These are phyloP conservation scores for Thamnophis sirtalis DNA, from an alignment of 2,113 vertebrate species.

Conservation along the genomic window DNA sequence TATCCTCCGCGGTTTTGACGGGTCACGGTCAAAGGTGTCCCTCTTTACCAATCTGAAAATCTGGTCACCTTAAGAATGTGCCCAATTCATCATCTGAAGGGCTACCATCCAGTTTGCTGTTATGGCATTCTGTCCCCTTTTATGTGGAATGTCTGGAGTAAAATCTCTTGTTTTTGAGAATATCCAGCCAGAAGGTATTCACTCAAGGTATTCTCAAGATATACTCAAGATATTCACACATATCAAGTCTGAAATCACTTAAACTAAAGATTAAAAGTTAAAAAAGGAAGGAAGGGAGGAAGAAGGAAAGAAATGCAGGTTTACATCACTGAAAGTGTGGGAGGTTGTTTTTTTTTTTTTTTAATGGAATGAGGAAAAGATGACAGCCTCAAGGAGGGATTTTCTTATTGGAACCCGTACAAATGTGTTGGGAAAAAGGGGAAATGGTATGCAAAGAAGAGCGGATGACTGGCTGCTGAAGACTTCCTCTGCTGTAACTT, in stretches of 20 bases:
- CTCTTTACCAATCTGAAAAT: too few species aligned
- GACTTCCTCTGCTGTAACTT: background rate
- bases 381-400: background rate
- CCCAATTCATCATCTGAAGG: background rate
- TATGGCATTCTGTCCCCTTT: background rate
- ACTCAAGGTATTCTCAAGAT: too few species aligned
- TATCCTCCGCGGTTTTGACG: too few species aligned
- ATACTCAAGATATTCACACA: background rate
- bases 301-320: background rate
- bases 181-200: background rate
- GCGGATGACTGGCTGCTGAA: background rate
- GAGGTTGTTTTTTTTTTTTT: background rate
- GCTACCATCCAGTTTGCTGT: background rate
- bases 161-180: background rate
- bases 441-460: background rate
- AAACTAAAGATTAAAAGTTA: background rate
- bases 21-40: too few species aligned
- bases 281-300: background rate
- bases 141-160: background rate
- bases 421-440: background rate
- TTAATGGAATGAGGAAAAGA: slow-evolving; percentile 24
- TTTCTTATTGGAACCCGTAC: background rate
- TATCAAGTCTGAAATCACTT: background rate
- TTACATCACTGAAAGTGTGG: background rate
- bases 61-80: too few species aligned